Base-by-base conservation (phyloP, 2,113 vertebrate species). In the Xyliphius kryptos region DNA sequence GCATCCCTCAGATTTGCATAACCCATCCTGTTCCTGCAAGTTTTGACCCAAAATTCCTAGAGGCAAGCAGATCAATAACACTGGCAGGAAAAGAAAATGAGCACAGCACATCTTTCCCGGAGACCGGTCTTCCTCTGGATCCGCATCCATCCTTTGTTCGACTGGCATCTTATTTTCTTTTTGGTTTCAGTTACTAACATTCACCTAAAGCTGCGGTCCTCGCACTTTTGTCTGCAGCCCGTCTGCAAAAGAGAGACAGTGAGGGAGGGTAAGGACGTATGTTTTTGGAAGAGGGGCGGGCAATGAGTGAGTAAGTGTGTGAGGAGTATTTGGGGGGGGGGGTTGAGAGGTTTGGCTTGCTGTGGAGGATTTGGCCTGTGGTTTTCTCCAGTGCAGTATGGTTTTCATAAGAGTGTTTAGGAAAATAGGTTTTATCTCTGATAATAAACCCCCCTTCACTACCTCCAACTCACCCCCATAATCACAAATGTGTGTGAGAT, bases 1-100 rank as follows among this genome's bases (percentile, higher is more conserved):
- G 81, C 92, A 95, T 76, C 89, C 85, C 10, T 82, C 76, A 3
- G 77, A 79, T 8, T 83, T 64, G 66, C 92, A 95, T 65, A 90
- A 19, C 0, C 81, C 87, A 1, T 88, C 83, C 15, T 63, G 78
- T 68, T 90, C 86, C 4, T 46, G 72, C 54, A 86, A 80, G 43
- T 75, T 78, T 44, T 70, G 79, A 20, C 82, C 81, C 40, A 74
- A 61, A 61, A 78, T 80, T 22, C 74, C 76, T 56, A 76, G 67
- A 50, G 80, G 66, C 65, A 75, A 73, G 69, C 73, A 75, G 40
- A 52, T 44, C 63, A 80, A 76, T 73, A 83, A 74, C 67, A 65
- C 70, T 52, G 67, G 58, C 67, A 75, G 68, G 59, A 74, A 32
- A 1, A 70, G 40, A 66, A 47, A 38, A 52, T 58, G 9, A 6